phyloP scores from a whole-genome alignment of 37 sponge, comb jelly and placozoan species.

The Theonella swinhoei region DNA sequence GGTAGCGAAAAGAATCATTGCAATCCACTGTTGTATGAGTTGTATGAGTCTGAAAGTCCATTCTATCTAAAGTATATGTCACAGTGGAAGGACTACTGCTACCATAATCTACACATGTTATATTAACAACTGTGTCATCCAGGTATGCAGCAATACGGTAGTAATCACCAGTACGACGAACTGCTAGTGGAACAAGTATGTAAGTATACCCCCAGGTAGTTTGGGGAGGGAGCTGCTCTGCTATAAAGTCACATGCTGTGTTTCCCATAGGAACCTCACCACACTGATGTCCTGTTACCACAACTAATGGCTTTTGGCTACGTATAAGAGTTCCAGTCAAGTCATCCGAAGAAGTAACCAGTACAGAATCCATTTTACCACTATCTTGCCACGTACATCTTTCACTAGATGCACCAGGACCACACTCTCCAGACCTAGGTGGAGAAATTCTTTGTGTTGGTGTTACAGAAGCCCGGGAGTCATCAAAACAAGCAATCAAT shows the following conservation, averaged over 20 bases:
- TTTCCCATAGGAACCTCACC: background rate
- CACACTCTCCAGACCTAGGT: background rate
- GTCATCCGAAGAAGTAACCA: background rate
- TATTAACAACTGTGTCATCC: background rate
- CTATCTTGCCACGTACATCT: background rate
- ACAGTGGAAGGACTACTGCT: background rate
- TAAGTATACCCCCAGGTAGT: background rate
- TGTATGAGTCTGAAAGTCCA: no score
- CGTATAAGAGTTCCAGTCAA: background rate
- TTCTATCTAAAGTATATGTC: no score
- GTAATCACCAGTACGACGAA: background rate
- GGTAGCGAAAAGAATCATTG: background rate
- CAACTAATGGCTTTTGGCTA: background rate
- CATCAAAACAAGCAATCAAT: background rate
- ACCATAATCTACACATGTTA: background rate
- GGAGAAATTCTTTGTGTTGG: background rate
- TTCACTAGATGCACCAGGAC: background rate
- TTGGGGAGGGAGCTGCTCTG: background rate
- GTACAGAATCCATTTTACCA: background rate
- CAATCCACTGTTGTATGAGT: background rate
- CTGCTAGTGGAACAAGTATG: background rate
- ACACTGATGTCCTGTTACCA: background rate
- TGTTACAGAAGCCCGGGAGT: background rate
- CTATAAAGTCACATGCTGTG: background rate
- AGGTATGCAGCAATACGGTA: background rate